Evolutionary conservation across 2,113 vertebrate genomes (phyloP).

Genomic region (Hippocampus mohnikei): DNA sequence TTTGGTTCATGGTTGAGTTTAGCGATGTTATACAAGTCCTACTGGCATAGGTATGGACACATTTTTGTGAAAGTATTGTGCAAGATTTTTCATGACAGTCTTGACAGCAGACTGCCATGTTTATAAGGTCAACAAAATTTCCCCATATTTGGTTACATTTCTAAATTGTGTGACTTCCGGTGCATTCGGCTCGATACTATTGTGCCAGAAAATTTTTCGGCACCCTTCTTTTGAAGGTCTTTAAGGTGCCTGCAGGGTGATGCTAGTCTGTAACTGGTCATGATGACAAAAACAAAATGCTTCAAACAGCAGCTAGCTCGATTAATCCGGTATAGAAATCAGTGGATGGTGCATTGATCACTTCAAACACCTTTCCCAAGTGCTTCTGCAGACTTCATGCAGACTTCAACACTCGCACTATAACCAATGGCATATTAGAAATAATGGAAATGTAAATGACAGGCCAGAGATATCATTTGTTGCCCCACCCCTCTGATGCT

Average conservation of each 20-base stretch:
- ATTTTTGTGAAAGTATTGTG: not conserved
- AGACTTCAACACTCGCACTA: not conserved
- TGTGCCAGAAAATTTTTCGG: not conserved
- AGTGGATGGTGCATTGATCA: not conserved
- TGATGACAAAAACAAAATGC: not conserved
- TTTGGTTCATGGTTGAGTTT: not conserved
- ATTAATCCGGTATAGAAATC: not conserved
- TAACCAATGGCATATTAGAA: not conserved
- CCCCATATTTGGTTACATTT: not conserved
- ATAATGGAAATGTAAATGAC: slow-evolving; percentile 20
- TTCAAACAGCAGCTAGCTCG: not conserved
- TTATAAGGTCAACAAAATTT: too few species aligned
- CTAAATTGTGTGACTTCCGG: not conserved
- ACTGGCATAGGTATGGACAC: not conserved
- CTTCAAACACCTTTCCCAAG: not conserved
- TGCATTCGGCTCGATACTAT: not conserved
- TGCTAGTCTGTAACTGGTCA: not conserved
- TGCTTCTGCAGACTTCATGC: not conserved
- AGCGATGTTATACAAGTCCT: not conserved
- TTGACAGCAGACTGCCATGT: too few species aligned
- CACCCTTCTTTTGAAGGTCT: not conserved
- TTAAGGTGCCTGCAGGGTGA: not conserved
- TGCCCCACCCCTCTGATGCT: slow-evolving; percentile 32
- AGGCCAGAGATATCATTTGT: slow-evolving; percentile 55
- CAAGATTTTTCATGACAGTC: not conserved